These are phyloP conservation scores for Pseudochirops cupreus DNA, from an alignment of 2,797 vertebrate species.

Conservation along the genomic window DNA sequence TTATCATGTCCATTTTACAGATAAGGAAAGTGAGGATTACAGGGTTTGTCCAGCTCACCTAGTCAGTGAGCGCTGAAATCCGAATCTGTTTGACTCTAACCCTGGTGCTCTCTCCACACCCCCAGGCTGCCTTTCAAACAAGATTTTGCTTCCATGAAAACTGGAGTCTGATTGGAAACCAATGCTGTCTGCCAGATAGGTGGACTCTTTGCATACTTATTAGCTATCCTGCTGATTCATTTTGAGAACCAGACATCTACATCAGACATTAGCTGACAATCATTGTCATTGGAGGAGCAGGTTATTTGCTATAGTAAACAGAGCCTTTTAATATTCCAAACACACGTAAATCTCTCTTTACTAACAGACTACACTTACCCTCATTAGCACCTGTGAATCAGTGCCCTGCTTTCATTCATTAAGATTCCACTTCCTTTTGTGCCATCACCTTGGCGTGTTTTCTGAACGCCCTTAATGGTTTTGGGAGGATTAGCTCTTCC, in stretches of 20 bases:
- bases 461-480: constrained; percentile 67
- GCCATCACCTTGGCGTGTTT: constrained; percentile 66
- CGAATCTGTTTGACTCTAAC: neutral
- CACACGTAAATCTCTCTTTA: constrained; percentile 59
- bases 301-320: constrained; percentile 64
- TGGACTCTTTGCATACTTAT: constrained; percentile 2
- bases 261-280: constrained; percentile 69
- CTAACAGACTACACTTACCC: constrained; percentile 50
- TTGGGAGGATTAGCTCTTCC: constrained; percentile 71
- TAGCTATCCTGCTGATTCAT: constrained; percentile 66
- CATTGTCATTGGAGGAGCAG: constrained; percentile 56
- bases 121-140: neutral
- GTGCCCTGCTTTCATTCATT: constrained; percentile 64
- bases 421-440: constrained; percentile 73
- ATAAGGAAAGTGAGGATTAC: neutral
- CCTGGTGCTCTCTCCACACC: neutral
- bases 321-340: constrained; percentile 70
- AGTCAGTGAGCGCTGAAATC: neutral
- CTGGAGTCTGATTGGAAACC: constrained; percentile 26
- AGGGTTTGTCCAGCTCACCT: neutral
- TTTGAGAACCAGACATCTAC: constrained; percentile 70
- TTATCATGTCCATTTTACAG: neutral
- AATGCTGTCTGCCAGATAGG: neutral
- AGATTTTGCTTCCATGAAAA: constrained; percentile 13
- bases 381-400: constrained; percentile 74